Evolutionary conservation across 30 jellyfish, hydroid and myxozoan genomes (phyloP).

Genomic region (Aurelia aurita): DNA sequence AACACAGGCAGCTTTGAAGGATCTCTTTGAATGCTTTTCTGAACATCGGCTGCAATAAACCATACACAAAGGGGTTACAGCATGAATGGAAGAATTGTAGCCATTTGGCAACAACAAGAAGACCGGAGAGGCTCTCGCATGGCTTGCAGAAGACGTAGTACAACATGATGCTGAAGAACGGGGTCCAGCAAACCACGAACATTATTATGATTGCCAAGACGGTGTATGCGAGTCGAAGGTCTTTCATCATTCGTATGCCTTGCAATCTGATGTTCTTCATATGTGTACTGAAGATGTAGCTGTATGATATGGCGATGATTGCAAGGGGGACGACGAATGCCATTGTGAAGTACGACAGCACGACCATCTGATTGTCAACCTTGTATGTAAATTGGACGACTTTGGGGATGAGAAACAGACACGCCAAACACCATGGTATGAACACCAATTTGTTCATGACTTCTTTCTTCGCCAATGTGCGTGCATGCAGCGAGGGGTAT

Average conservation of each 20-base stretch:
- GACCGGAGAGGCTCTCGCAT: conserved; percentile 21
- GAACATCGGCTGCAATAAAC: conserved; percentile 54
- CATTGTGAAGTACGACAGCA: conserved; percentile 2
- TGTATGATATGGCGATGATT: conserved; percentile 38
- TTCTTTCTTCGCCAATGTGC: conserved; percentile 36
- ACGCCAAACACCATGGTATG: conserved; percentile 46
- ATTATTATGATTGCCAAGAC: conserved; percentile 39
- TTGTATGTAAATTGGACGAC: conserved; percentile 18
- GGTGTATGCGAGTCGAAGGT: conserved; percentile 56
- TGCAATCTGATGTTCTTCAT: neutral
- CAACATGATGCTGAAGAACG: conserved; percentile 53
- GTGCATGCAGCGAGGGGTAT: conserved; percentile 40
- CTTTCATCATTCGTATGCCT: conserved; percentile 10
- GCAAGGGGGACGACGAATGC: conserved; percentile 43
- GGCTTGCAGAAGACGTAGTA: conserved; percentile 47
- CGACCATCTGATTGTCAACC: neutral
- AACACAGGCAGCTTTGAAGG: too few species aligned
- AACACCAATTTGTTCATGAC: conserved; percentile 11
- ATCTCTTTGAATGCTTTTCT: conserved; percentile 47
- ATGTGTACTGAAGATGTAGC: conserved; percentile 27
- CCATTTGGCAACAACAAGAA: conserved; percentile 40
- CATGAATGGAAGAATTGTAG: conserved; percentile 72
- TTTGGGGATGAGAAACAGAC: conserved; percentile 36
- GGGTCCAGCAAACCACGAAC: conserved; percentile 68
- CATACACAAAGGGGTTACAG: conserved; percentile 70